Conservation (phyloP, 2,113 vertebrate genomes). For the Xiphorhynchus elegans region DNA sequence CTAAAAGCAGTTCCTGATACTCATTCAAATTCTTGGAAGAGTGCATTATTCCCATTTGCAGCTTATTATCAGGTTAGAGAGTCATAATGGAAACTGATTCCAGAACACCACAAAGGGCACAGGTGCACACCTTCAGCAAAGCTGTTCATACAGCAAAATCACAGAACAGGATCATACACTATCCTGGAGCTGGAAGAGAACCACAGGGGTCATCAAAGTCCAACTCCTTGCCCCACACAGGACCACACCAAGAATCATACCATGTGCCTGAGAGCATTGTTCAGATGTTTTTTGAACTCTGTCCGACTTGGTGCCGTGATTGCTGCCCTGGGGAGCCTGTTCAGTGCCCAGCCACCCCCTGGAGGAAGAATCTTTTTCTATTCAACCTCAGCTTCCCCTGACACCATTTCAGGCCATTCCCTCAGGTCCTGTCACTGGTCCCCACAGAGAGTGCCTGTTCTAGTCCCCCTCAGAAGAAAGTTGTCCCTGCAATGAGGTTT, state of each 20-base stretch:
- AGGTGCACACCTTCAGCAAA: background rate
- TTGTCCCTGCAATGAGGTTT: background rate
- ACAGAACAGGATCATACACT: background rate
- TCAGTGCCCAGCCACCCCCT: background rate
- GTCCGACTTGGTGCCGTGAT: background rate
- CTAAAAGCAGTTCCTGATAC: background rate
- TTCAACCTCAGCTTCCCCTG: background rate
- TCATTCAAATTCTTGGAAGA: background rate
- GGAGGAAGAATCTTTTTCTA: background rate
- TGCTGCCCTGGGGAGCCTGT: background rate
- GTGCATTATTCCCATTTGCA: background rate
- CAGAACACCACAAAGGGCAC: background rate
- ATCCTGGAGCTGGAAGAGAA: background rate
- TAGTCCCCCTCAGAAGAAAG: background rate
- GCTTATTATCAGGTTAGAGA: background rate
- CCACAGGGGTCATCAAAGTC: background rate
- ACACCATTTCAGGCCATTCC: background rate
- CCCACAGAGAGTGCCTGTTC: background rate
- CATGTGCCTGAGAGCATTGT: background rate
- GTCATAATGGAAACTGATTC: background rate
- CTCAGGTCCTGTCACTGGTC: accelerated
- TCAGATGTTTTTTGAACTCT: background rate
- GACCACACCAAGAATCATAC: background rate
- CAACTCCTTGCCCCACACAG: background rate
- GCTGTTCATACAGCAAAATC: background rate